A percentile compares a stretch with the other conserved stretches of the same genome.
These are phyloP conservation scores for Cephalopholis sonnerati DNA, from an alignment of 2,113 vertebrate genomes.

Conservation along the genomic window DNA sequence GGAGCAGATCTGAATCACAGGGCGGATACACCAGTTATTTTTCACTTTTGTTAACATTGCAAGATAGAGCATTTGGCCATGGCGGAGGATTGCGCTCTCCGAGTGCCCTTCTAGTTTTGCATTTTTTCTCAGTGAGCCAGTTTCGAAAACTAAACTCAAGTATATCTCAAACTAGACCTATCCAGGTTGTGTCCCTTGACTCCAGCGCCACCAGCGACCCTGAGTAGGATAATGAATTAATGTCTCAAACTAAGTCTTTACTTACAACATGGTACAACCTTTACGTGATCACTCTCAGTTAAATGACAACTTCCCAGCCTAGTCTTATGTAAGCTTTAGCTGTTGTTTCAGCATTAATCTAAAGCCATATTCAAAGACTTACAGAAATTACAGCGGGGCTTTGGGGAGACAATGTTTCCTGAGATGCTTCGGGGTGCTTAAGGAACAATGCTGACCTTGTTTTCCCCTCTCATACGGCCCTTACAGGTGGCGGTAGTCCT, in stretches of 20 bases:
- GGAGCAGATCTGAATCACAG: too few relatives aligned
- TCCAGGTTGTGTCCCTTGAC: too few relatives aligned
- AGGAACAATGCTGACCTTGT: slow-evolving; percentile 31
- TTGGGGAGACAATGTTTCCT: background rate
- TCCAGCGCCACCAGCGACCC: too few relatives aligned
- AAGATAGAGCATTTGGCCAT: too few relatives aligned
- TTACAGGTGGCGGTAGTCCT: background rate
- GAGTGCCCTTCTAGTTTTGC: too few relatives aligned
- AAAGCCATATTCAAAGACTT: background rate
- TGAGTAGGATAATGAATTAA: too few relatives aligned
- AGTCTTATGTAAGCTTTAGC: background rate
- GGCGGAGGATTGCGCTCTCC: too few relatives aligned
- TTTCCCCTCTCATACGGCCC: slow-evolving; percentile 9
- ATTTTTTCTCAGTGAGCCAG: too few relatives aligned
- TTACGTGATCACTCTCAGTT: background rate
- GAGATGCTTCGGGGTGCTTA: slow-evolving; percentile 21
- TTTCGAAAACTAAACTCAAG: background rate
- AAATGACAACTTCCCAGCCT: background rate
- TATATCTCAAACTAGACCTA: background rate
- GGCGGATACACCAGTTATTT: too few relatives aligned
- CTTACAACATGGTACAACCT: background rate
- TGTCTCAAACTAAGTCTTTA: too few relatives aligned
- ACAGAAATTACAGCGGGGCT: slow-evolving; percentile 1
- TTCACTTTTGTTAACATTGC: too few relatives aligned
- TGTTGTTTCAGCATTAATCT: background rate